Conservation (phyloP, 2,113 vertebrate species). For the Phocoena sinus region DNA sequence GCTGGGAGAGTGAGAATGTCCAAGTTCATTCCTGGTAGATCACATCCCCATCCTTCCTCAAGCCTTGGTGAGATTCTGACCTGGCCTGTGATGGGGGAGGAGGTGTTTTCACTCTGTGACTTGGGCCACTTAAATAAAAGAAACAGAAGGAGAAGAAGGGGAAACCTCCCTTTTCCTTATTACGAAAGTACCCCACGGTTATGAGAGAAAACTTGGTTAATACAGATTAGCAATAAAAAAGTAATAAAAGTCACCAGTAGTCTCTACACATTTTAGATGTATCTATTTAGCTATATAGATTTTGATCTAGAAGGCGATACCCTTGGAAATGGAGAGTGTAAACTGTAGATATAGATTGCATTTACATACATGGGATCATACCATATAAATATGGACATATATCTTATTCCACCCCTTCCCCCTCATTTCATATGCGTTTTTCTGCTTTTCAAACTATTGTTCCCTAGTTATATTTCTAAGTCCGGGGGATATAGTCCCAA, state of each 20-base stretch:
- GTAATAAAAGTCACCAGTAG: not conserved
- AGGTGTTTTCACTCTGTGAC: not conserved
- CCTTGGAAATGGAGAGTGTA: not conserved
- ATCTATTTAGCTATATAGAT: not conserved
- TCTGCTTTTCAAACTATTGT: not conserved
- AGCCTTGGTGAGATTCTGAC: not conserved
- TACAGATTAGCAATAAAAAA: not conserved
- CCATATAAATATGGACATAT: not conserved
- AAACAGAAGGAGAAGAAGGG: not conserved
- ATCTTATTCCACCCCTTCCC: not conserved
- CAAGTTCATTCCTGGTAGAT: not conserved
- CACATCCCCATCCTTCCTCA: rapidly evolving
- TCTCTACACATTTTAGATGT: not conserved
- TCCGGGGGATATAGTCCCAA: not conserved
- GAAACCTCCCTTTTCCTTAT: not conserved
- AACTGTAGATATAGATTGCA: not conserved
- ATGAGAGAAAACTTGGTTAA: not conserved
- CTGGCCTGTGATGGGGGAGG: rapidly evolving
- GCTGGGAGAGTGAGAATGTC: not conserved
- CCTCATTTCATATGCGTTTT: not conserved
- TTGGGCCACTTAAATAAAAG: not conserved
- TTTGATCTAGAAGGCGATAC: not conserved
- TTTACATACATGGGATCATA: not conserved
- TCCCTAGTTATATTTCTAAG: not conserved
- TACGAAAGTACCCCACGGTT: not conserved